phyloP scores from a whole-genome alignment of 2,888 invertebrate genomes.

The Synanthedon myopaeformis region DNA sequence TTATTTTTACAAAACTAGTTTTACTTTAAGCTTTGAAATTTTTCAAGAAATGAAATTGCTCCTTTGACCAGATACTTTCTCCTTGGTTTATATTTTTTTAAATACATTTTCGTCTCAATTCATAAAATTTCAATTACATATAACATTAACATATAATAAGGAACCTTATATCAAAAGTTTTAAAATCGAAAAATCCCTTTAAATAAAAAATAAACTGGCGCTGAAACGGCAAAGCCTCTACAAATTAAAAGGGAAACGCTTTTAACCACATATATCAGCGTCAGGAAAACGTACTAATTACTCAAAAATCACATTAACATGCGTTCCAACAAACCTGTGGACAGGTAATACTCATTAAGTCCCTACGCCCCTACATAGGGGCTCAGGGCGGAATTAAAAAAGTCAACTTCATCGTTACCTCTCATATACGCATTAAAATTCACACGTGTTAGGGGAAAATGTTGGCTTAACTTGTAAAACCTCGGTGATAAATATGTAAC shows the following conservation, averaged over 20 bases:
- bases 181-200: not conserved
- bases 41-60: no score
- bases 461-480: conserved; percentile 1
- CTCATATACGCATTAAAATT: conserved; percentile 27
- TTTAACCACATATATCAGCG: conserved; percentile 34
- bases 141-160: no score
- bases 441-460: conserved; percentile 20
- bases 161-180: no score
- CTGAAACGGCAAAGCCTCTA: conserved; percentile 16
- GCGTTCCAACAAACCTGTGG: conserved; percentile 26
- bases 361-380: conserved; percentile 5
- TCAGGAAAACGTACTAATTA: conserved; percentile 46
- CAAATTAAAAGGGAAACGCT: conserved; percentile 37
- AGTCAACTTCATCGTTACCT: conserved; percentile 24
- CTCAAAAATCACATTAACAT: conserved; percentile 49
- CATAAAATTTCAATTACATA: no score
- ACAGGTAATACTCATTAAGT: conserved; percentile 47
- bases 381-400: conserved; percentile 19
- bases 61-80: no score
- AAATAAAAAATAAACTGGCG: not conserved
- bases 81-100: no score
- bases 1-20: no score
- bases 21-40: no score
- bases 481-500: not conserved
- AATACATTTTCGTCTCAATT: no score